Evolutionary conservation across 1,140 invertebrate species (phyloP), one percentile per base, ranked within the genome.

Genomic region (Trachymyrmex cornetzi): DNA sequence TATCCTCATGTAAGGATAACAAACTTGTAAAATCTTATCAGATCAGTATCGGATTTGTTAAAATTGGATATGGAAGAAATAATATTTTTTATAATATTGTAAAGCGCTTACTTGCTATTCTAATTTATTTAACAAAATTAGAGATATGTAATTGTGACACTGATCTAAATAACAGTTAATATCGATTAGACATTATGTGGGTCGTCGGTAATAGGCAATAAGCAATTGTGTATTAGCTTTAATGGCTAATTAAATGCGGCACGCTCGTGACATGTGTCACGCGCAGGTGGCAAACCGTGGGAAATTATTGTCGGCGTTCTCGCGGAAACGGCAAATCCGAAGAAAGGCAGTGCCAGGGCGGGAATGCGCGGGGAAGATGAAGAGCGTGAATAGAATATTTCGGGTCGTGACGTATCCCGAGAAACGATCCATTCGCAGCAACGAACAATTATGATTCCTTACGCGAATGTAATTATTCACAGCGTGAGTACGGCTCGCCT

Each of bases 391-490:
- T 77, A 66, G 85, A 90, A 69, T 79, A 89, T 87, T 72, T 88
- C 34, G 53, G 72, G 61, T 22, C 59, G 53, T 57, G 30, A 66
- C 66, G 53, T 67, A 74, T 30, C 48, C 14, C 74, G 72, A 16
- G 80, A 22, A 64, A 53, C 38, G 85, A 72, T 16, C 67, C n/a
- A 71, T 87, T 85, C 38, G 53, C 16, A 6, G 59, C 24, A 55
- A 59, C n/a, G 57, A 22, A 71, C 88, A 88, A 90, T 90, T 90
- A 90, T 66, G 89, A 81, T 61, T 53, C 24, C 81, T 90, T 88
- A 77, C 71, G 69, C 53, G 81, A 87, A 90, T 90, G 72, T 86
- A 90, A 90, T 90, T 88, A 85, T 90, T 80, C 69, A 9, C 22
- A 9, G 24, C 19, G 27, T 9, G 16, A 22, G 55, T 27, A 50